Conservation (phyloP, 2,888 invertebrate genomes). For the Oxystoma pomonae region DNA sequence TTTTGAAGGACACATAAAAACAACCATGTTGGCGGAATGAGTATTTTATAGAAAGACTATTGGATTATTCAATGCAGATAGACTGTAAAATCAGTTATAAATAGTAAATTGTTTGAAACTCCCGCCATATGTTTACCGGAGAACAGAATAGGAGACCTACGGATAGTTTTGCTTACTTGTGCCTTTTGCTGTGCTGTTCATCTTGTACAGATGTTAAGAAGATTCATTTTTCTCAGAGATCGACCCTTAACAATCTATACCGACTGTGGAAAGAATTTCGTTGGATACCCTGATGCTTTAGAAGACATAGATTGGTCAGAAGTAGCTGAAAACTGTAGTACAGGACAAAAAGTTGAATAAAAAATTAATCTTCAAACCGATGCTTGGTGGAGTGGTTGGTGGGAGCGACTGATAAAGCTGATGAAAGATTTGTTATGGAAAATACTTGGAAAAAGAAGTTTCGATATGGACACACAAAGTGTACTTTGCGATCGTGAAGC, state of each 20-base stretch:
- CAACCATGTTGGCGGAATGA: background rate
- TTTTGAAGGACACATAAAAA: background rate
- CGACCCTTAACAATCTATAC: slow-evolving; percentile 13
- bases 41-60: background rate
- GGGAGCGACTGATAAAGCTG: slow-evolving; percentile 41
- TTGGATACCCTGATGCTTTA: slow-evolving; percentile 12
- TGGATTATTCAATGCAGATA: background rate
- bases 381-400: slow-evolving; percentile 47
- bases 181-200: slow-evolving; percentile 21
- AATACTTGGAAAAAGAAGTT: slow-evolving; percentile 34
- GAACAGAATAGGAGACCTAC: slow-evolving; percentile 24
- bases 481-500: slow-evolving; percentile 35
- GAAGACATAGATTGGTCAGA: slow-evolving; percentile 5
- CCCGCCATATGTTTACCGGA: slow-evolving; percentile 5
- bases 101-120: slow-evolving; percentile 1
- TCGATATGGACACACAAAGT: slow-evolving; percentile 24
- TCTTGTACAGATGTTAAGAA: slow-evolving; percentile 11
- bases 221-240: slow-evolving; percentile 13
- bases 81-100: slow-evolving; percentile 3
- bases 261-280: slow-evolving; percentile 20
- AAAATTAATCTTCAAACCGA: slow-evolving; percentile 41
- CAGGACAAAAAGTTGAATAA: slow-evolving; percentile 28
- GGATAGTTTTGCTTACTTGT: slow-evolving; percentile 13
- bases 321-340: slow-evolving; percentile 19
- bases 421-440: slow-evolving; percentile 40